These are phyloP conservation scores for Brachionus rubens DNA, from an alignment of 1,140 invertebrate species.

Conservation along the genomic window DNA sequence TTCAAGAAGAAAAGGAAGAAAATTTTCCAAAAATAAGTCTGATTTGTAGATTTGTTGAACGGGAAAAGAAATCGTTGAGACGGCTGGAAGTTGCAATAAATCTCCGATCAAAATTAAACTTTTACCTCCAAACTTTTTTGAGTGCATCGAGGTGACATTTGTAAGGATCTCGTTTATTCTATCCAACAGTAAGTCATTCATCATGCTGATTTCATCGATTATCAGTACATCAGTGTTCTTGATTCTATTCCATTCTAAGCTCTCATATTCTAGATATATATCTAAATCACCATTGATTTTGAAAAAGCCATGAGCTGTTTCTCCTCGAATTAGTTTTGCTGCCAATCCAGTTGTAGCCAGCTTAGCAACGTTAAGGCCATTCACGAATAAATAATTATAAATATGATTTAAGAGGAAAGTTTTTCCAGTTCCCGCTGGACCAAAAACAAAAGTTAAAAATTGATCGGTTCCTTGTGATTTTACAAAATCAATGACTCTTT, in stretches of 20 bases:
- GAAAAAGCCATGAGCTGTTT: slow-evolving; percentile 5
- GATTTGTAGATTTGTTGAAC: too few species aligned
- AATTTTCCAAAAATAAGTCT: too few species aligned
- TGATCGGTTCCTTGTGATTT: not conserved
- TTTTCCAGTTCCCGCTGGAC: not conserved
- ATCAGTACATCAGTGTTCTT: not conserved
- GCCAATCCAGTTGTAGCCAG: not conserved
- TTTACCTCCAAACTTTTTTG: too few species aligned
- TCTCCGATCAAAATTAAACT: too few species aligned
- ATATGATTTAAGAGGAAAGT: not conserved
- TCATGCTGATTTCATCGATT: not conserved
- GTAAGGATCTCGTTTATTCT: too few species aligned
- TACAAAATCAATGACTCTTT: too few species aligned
- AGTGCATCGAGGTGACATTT: too few species aligned
- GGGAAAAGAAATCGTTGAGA: too few species aligned
- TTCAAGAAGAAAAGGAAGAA: too few species aligned
- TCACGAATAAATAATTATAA: not conserved
- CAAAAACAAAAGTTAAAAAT: not conserved
- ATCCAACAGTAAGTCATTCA: not conserved
- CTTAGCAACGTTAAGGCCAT: not conserved
- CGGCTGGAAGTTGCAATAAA: too few species aligned
- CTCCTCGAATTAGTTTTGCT: not conserved
- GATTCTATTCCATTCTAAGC: not conserved
- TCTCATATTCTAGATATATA: not conserved
- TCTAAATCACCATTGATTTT: not conserved